Percentiles rank a stretch among this genome's conserved stretches.
These are phyloP conservation scores for Tupaia chinensis DNA, from an alignment of 2,113 vertebrate species.

Conservation along the genomic window DNA sequence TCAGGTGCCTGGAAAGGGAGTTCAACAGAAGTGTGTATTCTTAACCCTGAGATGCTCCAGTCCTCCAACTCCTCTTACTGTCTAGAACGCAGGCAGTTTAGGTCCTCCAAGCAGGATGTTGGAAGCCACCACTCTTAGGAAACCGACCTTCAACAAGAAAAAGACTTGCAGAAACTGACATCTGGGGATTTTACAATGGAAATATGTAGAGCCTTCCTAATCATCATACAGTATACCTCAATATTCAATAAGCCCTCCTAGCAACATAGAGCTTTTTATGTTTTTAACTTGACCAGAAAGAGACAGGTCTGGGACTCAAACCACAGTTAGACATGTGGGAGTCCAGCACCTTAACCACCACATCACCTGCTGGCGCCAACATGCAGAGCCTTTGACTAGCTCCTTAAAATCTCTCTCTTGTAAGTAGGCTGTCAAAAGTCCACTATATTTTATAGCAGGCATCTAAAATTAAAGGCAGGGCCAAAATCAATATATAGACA, in stretches of 20 bases:
- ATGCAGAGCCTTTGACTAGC: rapidly evolving
- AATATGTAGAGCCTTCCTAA: rapidly evolving
- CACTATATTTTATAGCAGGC: not conserved
- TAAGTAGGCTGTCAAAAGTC: not conserved
- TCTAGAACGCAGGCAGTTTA: not conserved
- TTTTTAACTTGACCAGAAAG: no score
- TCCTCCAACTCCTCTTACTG: not conserved
- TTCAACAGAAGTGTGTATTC: not conserved
- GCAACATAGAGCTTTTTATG: rapidly evolving
- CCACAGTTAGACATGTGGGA: no score
- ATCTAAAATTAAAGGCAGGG: not conserved
- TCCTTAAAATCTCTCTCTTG: not conserved
- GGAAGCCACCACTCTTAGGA: not conserved
- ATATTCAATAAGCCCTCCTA: not conserved
- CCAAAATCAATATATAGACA: not conserved
- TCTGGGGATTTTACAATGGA: not conserved
- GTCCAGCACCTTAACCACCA: no score
- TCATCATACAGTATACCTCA: not conserved
- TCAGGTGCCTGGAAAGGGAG: not conserved
- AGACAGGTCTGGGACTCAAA: no score
- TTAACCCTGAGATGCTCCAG: no score
- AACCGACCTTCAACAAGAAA: not conserved
- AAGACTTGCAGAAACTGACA: not conserved
- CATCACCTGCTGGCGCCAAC: no score
- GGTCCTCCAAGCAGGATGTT: rapidly evolving